Base-by-base conservation (phyloP, 2,888 invertebrate genomes). In the Cheilosia soror region DNA sequence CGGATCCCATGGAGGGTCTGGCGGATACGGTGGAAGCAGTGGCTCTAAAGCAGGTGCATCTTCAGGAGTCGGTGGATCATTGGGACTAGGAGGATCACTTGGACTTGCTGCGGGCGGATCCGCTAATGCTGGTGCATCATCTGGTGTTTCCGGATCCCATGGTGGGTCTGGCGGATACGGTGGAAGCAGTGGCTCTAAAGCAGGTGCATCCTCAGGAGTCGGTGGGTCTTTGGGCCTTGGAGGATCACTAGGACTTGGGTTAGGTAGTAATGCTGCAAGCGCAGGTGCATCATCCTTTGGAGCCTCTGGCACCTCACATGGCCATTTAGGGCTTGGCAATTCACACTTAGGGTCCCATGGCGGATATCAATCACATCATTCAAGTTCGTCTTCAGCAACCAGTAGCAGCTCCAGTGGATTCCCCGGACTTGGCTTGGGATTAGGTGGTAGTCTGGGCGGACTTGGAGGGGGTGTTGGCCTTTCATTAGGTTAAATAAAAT, bases 381-480 rank as follows among this genome's bases (percentile, higher is more conserved):
- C 25, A 20, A 49, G 25, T 25, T 1, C 20, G 9, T 27, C 65
- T 4, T 47, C 63, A 2, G 63, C 63, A 5, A 29, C 51, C 15
- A 15, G 44, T 29, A 33, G 37, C 40, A 49, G 20, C 20, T 47
- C 15, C 37, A 44, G 44, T 20, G 31, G 69, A 42, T 58, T 15
- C 20, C 15, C 6, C 7, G 15, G 44, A 15, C 20, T 51, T 9
- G 49, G 58, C 11, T 31, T 69, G 5, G 77, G 69, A 7, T 20
- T 71, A 3, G 63, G 63, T 31, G 44, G 55, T 0, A 15, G n/a
- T 15, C 4, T 53, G 29, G 53, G 40, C 9, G 75, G 62, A 2
- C 29, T 69, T 25, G 62, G 62, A 31, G 31, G 53, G 2, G 66
- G 58, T 1, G 15, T 76, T 42, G 76, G 63, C 7, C 29, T 63